phyloP scores from a whole-genome alignment of 2,113 vertebrate genomes.

The Emydura subglobosa region DNA sequence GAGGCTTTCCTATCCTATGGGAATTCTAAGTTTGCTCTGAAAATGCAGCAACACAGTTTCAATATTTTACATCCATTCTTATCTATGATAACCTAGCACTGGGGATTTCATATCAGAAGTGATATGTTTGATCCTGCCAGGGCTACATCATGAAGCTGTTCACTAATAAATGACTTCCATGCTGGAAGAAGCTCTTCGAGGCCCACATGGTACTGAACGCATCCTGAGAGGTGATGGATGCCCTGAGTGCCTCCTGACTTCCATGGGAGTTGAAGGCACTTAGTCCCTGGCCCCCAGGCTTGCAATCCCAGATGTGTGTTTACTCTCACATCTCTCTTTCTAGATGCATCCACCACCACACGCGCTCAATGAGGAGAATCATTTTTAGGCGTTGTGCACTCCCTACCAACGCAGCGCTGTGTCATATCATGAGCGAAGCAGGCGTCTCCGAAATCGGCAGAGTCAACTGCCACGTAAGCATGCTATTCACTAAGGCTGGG shows the following conservation, averaged over 20 bases:
- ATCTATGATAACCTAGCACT: neutral
- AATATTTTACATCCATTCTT: neutral
- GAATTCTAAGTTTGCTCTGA: conserved; percentile 47
- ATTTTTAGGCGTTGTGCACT: neutral
- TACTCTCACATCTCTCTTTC: conserved; percentile 43
- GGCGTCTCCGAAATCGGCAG: conserved; percentile 27
- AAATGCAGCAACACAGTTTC: conserved; percentile 7
- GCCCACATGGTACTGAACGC: neutral
- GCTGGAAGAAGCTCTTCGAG: conserved; percentile 10
- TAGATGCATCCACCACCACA: conserved; percentile 35
- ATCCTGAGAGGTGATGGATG: neutral
- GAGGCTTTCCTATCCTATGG: conserved; percentile 47
- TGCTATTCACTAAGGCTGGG: conserved; percentile 61
- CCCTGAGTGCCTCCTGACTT: fast-evolving
- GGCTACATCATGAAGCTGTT: conserved; percentile 1
- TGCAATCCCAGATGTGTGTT: neutral
- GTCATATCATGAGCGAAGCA: conserved; percentile 32
- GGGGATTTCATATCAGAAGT: conserved; percentile 23
- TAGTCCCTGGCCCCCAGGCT: fast-evolving
- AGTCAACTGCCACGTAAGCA: conserved; percentile 32
- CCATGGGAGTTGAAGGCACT: neutral
- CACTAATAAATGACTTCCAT: neutral
- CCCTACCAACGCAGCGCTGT: conserved; percentile 53
- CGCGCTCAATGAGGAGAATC: conserved; percentile 1
- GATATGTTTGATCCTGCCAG: neutral